Percentiles rank a stretch among this genome's conserved stretches.
Evolutionary conservation across 2,113 vertebrate species (phyloP).

Genomic region (Channa argus): DNA sequence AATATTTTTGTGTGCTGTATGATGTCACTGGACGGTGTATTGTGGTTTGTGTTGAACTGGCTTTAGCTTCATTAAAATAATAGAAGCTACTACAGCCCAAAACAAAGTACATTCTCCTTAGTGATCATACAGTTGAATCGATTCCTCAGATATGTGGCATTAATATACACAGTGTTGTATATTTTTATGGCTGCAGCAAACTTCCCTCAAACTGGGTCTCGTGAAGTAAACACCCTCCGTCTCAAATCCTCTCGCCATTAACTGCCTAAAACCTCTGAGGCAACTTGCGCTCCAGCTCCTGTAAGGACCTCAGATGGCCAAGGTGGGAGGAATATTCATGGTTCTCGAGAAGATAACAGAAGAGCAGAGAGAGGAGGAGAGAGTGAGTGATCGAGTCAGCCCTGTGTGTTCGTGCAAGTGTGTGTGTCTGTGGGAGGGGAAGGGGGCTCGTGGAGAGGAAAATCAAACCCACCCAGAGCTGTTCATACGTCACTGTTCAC

Average conservation of each 20-base stretch:
- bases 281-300: slow-evolving; percentile 39
- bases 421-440: slow-evolving; percentile 57
- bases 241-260: not conserved
- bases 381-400: slow-evolving; percentile 43
- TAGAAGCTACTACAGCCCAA: too few species aligned
- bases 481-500: slow-evolving; percentile 77
- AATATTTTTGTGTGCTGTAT: too few species aligned
- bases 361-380: slow-evolving; percentile 41
- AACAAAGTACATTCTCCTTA: too few species aligned
- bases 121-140: too few species aligned
- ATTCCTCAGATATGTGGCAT: too few species aligned
- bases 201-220: slow-evolving; percentile 6
- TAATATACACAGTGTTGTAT: too few species aligned
- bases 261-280: slow-evolving; percentile 18
- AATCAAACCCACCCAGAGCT: slow-evolving; percentile 78
- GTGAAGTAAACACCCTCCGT: not conserved
- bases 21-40: too few species aligned
- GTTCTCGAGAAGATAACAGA: slow-evolving; percentile 59
- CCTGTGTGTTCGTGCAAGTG: not conserved
- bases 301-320: slow-evolving; percentile 63
- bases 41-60: too few species aligned
- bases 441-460: slow-evolving; percentile 70
- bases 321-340: slow-evolving; percentile 77
- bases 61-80: too few species aligned
- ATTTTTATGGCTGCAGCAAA: slow-evolving; percentile 3